phyloP scores from a whole-genome alignment of 2,797 vertebrate genomes.

The Paramormyrops hopkinsi region DNA sequence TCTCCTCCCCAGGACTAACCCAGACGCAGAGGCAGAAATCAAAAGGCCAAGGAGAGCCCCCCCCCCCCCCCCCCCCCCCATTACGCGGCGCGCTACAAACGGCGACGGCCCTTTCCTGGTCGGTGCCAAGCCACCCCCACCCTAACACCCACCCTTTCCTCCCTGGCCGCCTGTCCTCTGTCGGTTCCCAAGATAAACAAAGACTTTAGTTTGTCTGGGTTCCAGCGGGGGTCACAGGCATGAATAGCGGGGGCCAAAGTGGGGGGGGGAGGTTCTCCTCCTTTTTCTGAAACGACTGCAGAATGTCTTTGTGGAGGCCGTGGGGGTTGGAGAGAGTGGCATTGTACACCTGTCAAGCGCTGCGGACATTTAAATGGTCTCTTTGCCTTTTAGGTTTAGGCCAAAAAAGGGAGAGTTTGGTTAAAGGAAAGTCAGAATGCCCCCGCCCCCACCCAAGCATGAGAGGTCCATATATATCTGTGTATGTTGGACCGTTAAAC shows the following conservation, averaged over 20 bases:
- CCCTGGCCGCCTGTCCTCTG: constrained; percentile 37
- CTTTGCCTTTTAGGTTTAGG: neutral
- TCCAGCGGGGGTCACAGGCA: constrained; percentile 41
- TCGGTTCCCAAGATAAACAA: constrained; percentile 51
- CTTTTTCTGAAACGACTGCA: constrained; percentile 32
- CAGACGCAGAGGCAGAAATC: neutral
- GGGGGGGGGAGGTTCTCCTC: constrained; percentile 35
- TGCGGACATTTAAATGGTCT: constrained; percentile 22
- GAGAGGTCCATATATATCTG: neutral
- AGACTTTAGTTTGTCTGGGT: constrained; percentile 54
- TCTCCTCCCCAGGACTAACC: neutral
- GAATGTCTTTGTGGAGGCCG: constrained; percentile 36
- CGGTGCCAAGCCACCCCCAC: too few species aligned
- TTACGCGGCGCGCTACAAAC: too few species aligned
- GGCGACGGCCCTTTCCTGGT: too few species aligned
- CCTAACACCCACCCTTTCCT: constrained; percentile 30
- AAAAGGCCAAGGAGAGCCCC: neutral
- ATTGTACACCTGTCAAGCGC: constrained; percentile 28
- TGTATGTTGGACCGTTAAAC: neutral
- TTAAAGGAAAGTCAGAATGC: constrained; percentile 11
- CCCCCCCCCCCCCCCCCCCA: constrained; percentile 23
- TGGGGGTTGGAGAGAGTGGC: constrained; percentile 15
- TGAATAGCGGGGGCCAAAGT: constrained; percentile 44
- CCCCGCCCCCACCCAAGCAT: neutral
- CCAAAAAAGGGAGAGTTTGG: neutral